Percentiles rank a stretch among this genome's conserved stretches.
Conservation (phyloP, 2,797 vertebrate species). For the Luscinia luscinia region DNA sequence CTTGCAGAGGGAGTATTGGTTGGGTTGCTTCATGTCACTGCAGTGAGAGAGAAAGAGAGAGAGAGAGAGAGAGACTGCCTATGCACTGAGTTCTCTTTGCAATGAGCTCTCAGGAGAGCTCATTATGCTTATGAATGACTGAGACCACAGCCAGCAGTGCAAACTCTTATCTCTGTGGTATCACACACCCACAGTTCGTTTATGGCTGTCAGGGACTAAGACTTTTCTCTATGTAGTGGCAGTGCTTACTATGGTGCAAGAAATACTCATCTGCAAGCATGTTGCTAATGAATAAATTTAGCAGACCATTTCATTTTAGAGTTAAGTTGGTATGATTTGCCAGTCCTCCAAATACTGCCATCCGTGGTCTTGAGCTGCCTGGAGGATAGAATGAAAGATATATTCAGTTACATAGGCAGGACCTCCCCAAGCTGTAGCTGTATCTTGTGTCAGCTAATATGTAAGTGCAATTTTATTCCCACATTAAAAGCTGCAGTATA, state of each 20-base stretch:
- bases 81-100: neutral
- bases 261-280: neutral
- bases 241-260: neutral
- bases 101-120: neutral
- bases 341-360: neutral
- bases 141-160: neutral
- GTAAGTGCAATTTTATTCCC: neutral
- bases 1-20: neutral
- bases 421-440: neutral
- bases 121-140: accelerated
- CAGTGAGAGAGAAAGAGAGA: neutral
- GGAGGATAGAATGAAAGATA: neutral
- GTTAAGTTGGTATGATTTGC: neutral
- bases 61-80: neutral
- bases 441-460: neutral
- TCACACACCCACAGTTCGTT: neutral
- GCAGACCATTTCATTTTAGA: neutral
- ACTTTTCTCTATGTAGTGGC: neutral
- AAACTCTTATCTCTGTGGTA: neutral
- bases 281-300: neutral
- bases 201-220: neutral
- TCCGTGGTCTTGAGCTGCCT: neutral
- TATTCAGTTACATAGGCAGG: neutral
- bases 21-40: neutral
- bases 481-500: neutral